Evolutionary conservation across 2,888 invertebrate species (phyloP), one percentile per base, ranked within the genome.

Genomic region (Toxonevra muliebris): DNA sequence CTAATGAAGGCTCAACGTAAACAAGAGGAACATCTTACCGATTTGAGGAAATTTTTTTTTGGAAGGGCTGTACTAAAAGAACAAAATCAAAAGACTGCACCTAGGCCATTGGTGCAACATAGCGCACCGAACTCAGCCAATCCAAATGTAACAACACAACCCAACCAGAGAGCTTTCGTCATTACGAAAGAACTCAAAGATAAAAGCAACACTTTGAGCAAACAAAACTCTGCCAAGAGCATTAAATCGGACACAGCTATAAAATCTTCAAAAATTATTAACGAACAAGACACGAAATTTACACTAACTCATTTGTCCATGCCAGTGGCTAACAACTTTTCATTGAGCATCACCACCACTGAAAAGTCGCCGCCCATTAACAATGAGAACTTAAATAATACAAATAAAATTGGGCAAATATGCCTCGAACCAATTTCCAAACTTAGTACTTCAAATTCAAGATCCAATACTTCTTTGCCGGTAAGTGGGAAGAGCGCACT

Each of bases 161-260:
- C 43, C 58, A 43, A 57, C 43, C 41, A 59, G 45, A 72, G 67
- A 20, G 73, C 73, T 8, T 7, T 30, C 30, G 60, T 76, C 30
- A 77, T 75, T 52, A 68, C 77, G 17, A 82, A 85, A 72, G 85
- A 86, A 64, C 76, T 84, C 0, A 86, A 86, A 70, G 86, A 86
- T 45, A 84, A 86, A 72, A 85, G 82, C 71, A 81, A 81, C 70
- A 83, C 76, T 40, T 73, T 86, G 15, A 86, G 84, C 67, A 86
- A 85, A 70, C 85, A 85, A 71, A 83, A 85, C 50, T 84, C 84
- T 15, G 80, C 80, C n/a, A 84, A 84, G 73, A 80, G 74, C 70
- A 69, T 78, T 43, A 73, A 73, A 40, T 62, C 72, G 7, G 70
- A 73, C 12, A 13, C 53, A 7, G 30, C n/a, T 13, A 30, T 30